Evolutionary conservation across 2,888 invertebrate genomes (phyloP).

Genomic region (Ectemnius continuus): DNA sequence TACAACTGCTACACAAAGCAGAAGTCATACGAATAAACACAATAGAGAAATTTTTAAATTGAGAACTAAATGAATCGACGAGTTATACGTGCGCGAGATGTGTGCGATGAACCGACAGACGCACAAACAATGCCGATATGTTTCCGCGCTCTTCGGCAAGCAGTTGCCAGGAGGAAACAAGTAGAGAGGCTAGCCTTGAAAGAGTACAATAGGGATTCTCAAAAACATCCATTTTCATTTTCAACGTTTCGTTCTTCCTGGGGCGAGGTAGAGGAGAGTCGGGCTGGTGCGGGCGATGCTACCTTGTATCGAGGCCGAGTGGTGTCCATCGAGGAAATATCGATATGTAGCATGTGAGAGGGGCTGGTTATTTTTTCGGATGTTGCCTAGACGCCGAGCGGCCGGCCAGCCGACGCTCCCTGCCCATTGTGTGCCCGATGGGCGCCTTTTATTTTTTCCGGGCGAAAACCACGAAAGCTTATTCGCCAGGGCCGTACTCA

Average conservation of each 20-base stretch:
- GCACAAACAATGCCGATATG: no score
- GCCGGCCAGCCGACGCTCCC: background rate
- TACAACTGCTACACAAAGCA: no score
- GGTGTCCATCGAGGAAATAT: conserved; percentile 11
- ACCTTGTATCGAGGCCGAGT: conserved; percentile 9
- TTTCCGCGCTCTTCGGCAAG: no score
- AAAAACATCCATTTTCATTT: conserved; percentile 30
- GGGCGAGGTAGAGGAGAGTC: no score
- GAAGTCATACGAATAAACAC: no score
- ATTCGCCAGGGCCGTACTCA: conserved; percentile 26
- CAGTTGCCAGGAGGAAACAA: no score
- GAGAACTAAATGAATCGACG: no score
- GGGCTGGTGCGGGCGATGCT: conserved; percentile 8
- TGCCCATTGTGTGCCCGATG: background rate
- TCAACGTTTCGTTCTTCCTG: conserved; percentile 15
- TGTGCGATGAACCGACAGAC: no score
- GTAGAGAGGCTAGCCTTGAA: no score
- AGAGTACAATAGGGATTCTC: background rate
- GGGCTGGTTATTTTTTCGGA: background rate
- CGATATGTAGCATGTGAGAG: conserved; percentile 6
- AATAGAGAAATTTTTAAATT: no score
- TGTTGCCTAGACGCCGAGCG: background rate
- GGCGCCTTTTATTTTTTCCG: background rate
- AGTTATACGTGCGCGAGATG: no score
- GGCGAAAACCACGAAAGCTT: conserved; percentile 9